A percentile compares a stretch with the other conserved stretches of the same genome.
Evolutionary conservation across 35 echinoderm and acorn worm species (phyloP).

Genomic region (Heliocidaris erythrogramma): DNA sequence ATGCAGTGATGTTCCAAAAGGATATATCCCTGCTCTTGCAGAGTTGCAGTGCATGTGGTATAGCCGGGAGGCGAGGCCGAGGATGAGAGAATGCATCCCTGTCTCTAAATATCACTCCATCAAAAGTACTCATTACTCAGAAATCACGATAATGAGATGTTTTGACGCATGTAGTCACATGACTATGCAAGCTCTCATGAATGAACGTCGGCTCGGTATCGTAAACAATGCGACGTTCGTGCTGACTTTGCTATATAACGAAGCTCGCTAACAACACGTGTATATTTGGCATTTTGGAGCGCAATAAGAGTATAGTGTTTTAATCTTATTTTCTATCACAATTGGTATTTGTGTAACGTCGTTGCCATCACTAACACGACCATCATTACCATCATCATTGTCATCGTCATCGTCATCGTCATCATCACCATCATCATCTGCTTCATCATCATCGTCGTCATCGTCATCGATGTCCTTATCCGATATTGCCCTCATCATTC

Average conservation of each 20-base stretch:
- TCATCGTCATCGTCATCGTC: neutral
- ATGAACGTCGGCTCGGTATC: neutral
- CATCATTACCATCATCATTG: neutral
- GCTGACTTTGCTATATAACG: neutral
- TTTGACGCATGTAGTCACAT: neutral
- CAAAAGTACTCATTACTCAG: neutral
- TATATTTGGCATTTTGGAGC: neutral
- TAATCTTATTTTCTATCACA: neutral
- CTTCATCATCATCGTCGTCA: neutral
- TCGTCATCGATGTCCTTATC: neutral
- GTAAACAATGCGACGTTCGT: neutral
- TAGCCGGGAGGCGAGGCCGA: neutral
- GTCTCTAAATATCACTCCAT: neutral
- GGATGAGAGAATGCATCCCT: neutral
- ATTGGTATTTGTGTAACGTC: neutral
- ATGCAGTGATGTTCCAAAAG: too few relatives aligned
- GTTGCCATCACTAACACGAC: neutral
- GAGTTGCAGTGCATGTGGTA: too few relatives aligned
- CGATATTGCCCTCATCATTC: neutral
- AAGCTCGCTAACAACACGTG: neutral
- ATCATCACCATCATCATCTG: neutral
- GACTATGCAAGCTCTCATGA: neutral
- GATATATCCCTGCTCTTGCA: too few relatives aligned
- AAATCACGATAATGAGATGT: neutral
- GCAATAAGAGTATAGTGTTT: neutral